These are phyloP conservation scores for Nothoprocta pentlandii DNA, from an alignment of 2,113 vertebrate genomes.

Conservation along the genomic window DNA sequence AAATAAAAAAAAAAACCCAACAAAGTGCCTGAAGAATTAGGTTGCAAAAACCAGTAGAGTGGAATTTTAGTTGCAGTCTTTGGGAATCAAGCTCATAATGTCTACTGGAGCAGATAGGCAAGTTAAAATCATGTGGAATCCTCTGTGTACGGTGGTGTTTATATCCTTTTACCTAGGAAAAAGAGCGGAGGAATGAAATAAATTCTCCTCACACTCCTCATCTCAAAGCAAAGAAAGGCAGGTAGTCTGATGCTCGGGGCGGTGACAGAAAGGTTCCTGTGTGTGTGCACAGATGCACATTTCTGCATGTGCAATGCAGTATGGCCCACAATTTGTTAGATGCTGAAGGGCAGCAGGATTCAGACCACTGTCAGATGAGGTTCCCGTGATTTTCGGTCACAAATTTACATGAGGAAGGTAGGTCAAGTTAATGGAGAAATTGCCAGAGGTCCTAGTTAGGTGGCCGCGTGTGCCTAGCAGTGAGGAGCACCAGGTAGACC, in stretches of 20 bases:
- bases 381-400: not conserved
- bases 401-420: not conserved
- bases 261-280: not conserved
- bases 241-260: not conserved
- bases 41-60: conserved; percentile 67
- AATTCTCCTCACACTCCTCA: not conserved
- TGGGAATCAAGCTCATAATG: conserved; percentile 71
- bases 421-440: not conserved
- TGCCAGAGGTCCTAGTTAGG: conserved; percentile 33
- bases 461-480: not conserved
- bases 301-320: not conserved
- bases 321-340: not conserved
- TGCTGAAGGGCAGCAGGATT: not conserved
- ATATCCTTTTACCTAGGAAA: not conserved
- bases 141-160: conserved; percentile 42
- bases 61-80: conserved; percentile 74
- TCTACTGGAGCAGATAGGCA: conserved; percentile 67
- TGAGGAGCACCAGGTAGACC: not conserved
- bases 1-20: not conserved
- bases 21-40: conserved; percentile 64
- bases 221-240: not conserved
- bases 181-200: not conserved
- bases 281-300: fast-evolving
- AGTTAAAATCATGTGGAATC: conserved; percentile 47
- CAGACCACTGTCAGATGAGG: not conserved